Evolutionary conservation across 2,797 vertebrate genomes (phyloP).

Genomic region (Pseudocheirus occidentalis): DNA sequence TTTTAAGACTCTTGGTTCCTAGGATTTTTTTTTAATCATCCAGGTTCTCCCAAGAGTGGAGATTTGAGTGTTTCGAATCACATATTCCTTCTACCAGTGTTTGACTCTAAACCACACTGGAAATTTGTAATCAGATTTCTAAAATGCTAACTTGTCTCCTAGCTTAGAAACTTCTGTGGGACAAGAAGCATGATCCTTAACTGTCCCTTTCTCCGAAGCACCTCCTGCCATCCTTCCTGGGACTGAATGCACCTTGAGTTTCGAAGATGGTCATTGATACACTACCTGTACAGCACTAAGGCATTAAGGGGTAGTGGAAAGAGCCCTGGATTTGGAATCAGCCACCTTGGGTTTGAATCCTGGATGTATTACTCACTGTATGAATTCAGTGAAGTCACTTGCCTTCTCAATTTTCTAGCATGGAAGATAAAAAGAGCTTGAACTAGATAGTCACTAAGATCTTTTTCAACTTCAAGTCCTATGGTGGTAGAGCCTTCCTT

Average conservation of each 20-base stretch:
- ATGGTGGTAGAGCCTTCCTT: not conserved
- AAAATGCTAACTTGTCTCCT: not conserved
- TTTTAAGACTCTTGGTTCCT: not conserved
- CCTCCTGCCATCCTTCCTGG: constrained; percentile 12
- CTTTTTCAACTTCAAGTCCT: not conserved
- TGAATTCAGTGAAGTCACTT: not conserved
- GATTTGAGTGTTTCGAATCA: constrained; percentile 1
- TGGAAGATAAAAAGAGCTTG: not conserved
- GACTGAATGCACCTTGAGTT: constrained; percentile 62
- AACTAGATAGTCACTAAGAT: not conserved
- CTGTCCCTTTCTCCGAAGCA: constrained; percentile 44
- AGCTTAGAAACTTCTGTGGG: constrained; percentile 41
- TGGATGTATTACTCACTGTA: not conserved
- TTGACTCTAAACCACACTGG: constrained; percentile 27
- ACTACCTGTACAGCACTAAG: not conserved
- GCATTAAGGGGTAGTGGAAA: not conserved
- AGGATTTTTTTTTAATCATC: not conserved
- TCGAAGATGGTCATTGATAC: constrained; percentile 43
- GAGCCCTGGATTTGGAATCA: not conserved
- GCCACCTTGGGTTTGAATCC: not conserved
- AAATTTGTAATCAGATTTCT: constrained; percentile 52
- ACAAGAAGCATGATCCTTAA: not conserved
- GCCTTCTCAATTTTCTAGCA: not conserved
- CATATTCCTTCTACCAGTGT: not conserved
- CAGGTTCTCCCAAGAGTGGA: not conserved